Evolutionary conservation across 1,140 invertebrate species (phyloP).

Genomic region (Ostrea edulis): DNA sequence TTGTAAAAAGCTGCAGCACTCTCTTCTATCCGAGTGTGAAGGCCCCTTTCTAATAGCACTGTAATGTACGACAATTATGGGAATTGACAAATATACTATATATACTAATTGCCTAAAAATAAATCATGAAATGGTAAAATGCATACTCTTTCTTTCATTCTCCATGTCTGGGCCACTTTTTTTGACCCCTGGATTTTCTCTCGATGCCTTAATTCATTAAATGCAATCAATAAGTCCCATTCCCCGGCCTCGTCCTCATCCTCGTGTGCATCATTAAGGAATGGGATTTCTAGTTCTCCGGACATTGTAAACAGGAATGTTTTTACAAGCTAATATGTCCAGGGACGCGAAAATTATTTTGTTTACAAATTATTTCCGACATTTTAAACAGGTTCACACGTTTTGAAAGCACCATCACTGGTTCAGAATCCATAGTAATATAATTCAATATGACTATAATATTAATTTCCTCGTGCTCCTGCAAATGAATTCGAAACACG

Average conservation of each 20-base stretch:
- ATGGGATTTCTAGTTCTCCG: not conserved
- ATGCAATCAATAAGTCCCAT: conserved; percentile 75
- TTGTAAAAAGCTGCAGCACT: too few species aligned
- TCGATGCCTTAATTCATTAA: conserved; percentile 84
- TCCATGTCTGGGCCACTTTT: conserved; percentile 89
- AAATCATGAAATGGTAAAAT: not conserved
- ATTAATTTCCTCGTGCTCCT: not conserved
- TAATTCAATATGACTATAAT: not conserved
- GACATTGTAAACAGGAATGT: not conserved
- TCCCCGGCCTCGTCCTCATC: conserved; percentile 72
- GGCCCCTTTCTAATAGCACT: too few species aligned
- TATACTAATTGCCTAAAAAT: too few species aligned
- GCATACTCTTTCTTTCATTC: conserved; percentile 93
- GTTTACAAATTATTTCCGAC: not conserved
- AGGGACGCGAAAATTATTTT: not conserved
- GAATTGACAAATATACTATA: too few species aligned
- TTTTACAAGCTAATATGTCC: not conserved
- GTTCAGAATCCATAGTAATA: not conserved
- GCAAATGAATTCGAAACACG: not conserved
- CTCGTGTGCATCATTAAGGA: conserved; percentile 56
- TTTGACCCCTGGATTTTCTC: conserved; percentile 88
- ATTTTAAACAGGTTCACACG: not conserved
- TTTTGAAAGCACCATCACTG: not conserved
- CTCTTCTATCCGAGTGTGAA: too few species aligned
- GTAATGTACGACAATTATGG: too few species aligned